Evolutionary conservation across 2,113 vertebrate genomes (phyloP).

Genomic region (Eurystomus gularis): DNA sequence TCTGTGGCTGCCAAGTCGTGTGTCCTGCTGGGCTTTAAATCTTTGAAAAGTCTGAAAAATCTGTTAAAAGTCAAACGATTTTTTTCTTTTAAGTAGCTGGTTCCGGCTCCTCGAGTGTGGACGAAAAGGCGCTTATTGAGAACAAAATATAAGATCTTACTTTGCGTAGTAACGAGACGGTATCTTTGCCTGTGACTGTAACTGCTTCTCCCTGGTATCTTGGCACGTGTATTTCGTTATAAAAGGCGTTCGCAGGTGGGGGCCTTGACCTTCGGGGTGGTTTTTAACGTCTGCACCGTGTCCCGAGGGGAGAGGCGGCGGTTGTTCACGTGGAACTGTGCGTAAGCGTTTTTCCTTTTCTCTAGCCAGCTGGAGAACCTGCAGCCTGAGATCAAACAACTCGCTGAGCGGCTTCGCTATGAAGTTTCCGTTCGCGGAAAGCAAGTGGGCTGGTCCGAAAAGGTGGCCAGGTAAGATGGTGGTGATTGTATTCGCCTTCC

Average conservation of each 20-base stretch:
- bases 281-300: background rate
- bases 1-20: background rate
- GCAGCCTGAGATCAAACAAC: conserved; percentile 83
- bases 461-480: conserved; percentile 78
- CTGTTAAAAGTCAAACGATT: background rate
- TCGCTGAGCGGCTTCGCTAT: conserved; percentile 81
- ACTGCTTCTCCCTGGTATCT: fast-evolving
- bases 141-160: background rate
- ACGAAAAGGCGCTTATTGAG: background rate
- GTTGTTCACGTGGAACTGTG: background rate
- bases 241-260: fast-evolving
- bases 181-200: background rate
- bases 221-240: fast-evolving
- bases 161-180: fast-evolving
- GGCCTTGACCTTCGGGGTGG: fast-evolving
- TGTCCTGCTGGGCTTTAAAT: background rate
- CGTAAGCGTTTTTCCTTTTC: conserved; percentile 26
- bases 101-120: background rate
- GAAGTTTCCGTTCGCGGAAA: conserved; percentile 82
- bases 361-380: conserved; percentile 89
- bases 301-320: fast-evolving
- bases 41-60: background rate
- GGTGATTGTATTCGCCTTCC: fast-evolving
- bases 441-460: conserved; percentile 86
- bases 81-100: background rate